Evolutionary conservation across 1,140 invertebrate genomes (phyloP), one percentile per base, ranked within the genome.

Genomic region (Sitodiplosis mosellana): DNA sequence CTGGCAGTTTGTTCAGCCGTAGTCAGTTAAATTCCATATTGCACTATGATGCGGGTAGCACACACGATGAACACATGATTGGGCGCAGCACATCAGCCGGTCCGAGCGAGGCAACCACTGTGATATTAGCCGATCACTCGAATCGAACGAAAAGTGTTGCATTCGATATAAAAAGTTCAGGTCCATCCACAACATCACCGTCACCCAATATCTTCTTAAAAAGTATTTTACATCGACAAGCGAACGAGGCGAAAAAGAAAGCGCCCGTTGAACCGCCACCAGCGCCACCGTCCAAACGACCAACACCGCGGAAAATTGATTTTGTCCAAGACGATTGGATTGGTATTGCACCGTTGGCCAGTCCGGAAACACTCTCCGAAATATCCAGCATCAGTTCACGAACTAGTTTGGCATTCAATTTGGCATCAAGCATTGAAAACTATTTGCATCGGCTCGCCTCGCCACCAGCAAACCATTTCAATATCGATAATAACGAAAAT

Each of bases 301-400:
- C 67, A 38, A 57, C 80, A 10, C 76, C 72, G 51, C 60, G 22
- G 15, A 22, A 27, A 40, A 55, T 72, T 2, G 72, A 75, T 52
- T 54, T 73, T 6, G 64, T 74, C 18, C 70, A 73, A 51, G 74
- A 77, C 46, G 77, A 80, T 54, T 79, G 77, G 70, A 72, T 74
- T 53, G 73, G 74, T 2, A 63, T 79, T 18, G 86, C 86, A 0
- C 86, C 87, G 0, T 58, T 91, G 18, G 87, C 87, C 1, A 85
- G 83, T 21, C 86, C 87, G 1, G 86, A 91, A 61, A 87, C 82
- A 1, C 59, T 88, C 2, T 87, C 83, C 0, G 83, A 88, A 60
- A 73, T 82, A 5, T 87, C 83, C 0, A 78, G 76, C 53, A 76
- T 75, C 27, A 71, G 69, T 49, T 74, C 72, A 8, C 60, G 69